Base-by-base conservation (phyloP, 2,113 vertebrate genomes). In the Bubo blakistoni region DNA sequence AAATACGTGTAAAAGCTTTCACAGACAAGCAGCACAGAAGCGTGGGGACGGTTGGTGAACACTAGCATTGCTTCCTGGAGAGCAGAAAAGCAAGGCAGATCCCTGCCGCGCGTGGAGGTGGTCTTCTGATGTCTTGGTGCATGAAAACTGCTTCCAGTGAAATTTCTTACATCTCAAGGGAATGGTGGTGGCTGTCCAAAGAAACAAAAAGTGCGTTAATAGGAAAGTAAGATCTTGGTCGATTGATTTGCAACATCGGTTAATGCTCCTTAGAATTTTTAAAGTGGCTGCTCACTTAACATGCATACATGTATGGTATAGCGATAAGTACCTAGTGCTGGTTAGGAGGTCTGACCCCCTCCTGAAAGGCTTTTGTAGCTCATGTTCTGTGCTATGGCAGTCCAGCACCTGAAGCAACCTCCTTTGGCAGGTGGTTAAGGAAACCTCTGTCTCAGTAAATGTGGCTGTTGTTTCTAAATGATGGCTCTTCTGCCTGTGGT, bases 11-110 rank as follows among this genome's bases (percentile, higher is more conserved):
- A 65, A 70, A 62, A 82, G 25, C 51, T 57, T 58, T 57, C 42
- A 42, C 30, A 26, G 34, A 18, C 0, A 0, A 42, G 63, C 62
- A n/a, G 55, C 55, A 24, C n/a, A 10, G 67, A 67, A 69, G 49
- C 34, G 4, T 2, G 15, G 40, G 24, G 6, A 18, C 3, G 6
- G 34, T 24, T 32, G 20, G 10, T 1, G 1, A 34, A 7, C 8
- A 1, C 62, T 58, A 38, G 16, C 6, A 0, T 66, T n/a, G 47
- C 26, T 44, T 55, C 69, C 26, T 44, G 61, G 70, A 62, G 66
- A 27, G 51, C 67, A 30, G 63, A 21, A 34, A 40, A 84, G 44
- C 38, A 16, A 26, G 29, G 30, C 1, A 7, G 32, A 49, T 44
- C 54, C 58, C 22, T 89, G 54, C n/a, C 10, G 17, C 40, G 13